Evolutionary conservation across 2,888 invertebrate genomes (phyloP), one percentile per base, ranked within the genome.

Genomic region (Netelia inedita): DNA sequence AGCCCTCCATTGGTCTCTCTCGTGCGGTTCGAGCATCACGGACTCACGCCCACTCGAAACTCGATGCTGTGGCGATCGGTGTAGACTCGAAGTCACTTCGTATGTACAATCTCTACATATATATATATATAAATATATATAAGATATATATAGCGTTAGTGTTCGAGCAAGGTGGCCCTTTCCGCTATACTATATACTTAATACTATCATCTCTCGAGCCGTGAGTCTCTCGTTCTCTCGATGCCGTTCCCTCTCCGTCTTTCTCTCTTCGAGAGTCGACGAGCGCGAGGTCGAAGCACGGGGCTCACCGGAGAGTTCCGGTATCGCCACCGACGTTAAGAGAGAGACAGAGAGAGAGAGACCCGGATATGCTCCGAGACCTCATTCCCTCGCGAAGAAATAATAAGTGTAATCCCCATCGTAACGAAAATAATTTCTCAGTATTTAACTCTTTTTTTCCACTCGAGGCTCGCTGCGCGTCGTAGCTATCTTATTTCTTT

Each of bases 361-460:
- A 85, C 84, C 84, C 84, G 84, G 84, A 85, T 81, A 79, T 81
- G 73, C 84, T 71, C 19, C 72, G 43, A 81, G 74, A 63, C 68
- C 81, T 63, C 81, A 73, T 57, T 55, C 63, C 23, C 76, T 61
- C 50, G 41, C 76, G 57, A 16, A 72, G n/a, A 53, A 68, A 65
- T 79, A 79, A 83, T 73, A 61, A 71, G 57, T 50, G 50, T 57
- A 68, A 50, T 63, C 68, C n/a, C 10, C 35, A 11, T 41, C 41
- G 41, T 61, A 16, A 76, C 21, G 53, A 68, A 46, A 73, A 55
- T 41, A 35, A 72, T 63, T 55, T 41, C 19, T 73, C 57, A 9
- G 14, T 19, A 65, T 41, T 19, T 41, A 41, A 19, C 1, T 19
- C 66, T 46, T 50, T 46, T 23, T 35, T 69, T 23, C 57, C 43